Evolutionary conservation across 2,113 vertebrate genomes (phyloP).

Genomic region (Tychaedon coryphoeus): DNA sequence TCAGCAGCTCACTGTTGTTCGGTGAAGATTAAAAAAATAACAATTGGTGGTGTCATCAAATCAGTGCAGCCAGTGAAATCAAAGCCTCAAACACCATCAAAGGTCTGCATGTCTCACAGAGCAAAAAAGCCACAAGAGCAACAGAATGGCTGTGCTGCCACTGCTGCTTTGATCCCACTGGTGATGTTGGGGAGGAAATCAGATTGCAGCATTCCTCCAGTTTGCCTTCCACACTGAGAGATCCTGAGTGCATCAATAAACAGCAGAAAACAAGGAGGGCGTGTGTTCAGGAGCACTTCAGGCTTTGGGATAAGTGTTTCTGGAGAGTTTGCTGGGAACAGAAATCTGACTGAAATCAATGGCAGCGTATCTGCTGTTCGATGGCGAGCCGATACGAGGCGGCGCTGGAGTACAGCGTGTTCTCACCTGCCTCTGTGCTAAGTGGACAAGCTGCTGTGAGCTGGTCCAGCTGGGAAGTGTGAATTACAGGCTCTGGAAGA

Average conservation of each 20-base stretch:
- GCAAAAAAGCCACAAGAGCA: background rate
- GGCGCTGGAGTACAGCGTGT: background rate
- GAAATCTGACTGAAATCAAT: conserved; percentile 35
- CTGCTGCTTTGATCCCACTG: background rate
- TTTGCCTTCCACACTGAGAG: background rate
- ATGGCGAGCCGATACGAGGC: background rate
- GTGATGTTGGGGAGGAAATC: background rate
- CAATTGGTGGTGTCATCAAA: background rate
- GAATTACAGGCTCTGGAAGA: background rate
- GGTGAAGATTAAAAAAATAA: conserved; percentile 33
- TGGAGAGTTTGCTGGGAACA: background rate
- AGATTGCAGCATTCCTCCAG: background rate
- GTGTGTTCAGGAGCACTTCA: background rate
- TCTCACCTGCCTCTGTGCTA: conserved; percentile 34
- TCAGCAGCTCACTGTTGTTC: background rate
- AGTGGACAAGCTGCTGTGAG: background rate
- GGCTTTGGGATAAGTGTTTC: background rate
- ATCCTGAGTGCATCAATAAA: background rate
- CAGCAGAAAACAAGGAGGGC: background rate
- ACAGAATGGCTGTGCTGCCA: background rate
- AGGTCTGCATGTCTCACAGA: background rate
- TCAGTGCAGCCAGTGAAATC: background rate
- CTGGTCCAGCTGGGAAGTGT: background rate
- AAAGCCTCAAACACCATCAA: background rate
- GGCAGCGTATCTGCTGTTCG: background rate